These are phyloP conservation scores for Notarius lentiginosus DNA, from an alignment of 2,113 vertebrate species.

Conservation along the genomic window DNA sequence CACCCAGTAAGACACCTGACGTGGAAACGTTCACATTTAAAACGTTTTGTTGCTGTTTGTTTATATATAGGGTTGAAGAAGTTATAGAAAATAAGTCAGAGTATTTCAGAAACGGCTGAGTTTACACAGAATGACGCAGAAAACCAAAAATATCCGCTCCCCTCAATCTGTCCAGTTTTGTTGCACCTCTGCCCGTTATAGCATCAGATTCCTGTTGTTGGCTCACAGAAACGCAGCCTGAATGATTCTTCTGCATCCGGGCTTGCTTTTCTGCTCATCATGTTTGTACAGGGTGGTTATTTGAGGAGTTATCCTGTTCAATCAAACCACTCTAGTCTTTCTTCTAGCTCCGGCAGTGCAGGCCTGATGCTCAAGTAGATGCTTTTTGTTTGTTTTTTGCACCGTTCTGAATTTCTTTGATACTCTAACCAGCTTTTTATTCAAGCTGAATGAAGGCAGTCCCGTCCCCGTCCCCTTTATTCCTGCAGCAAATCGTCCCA, in stretches of 20 bases:
- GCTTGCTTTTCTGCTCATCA: not conserved
- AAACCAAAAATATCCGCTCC: not conserved
- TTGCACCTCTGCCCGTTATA: no score
- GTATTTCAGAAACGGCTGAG: not conserved
- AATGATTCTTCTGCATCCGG: not conserved
- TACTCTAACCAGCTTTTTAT: not conserved
- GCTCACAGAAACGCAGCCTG: no score
- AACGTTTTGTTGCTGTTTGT: not conserved
- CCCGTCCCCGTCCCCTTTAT: rapidly evolving
- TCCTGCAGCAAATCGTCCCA: not conserved
- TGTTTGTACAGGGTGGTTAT: not conserved
- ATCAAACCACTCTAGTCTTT: no score
- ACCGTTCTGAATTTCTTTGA: not conserved
- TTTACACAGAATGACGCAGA: not conserved
- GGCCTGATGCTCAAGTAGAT: not conserved
- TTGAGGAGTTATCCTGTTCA: not conserved
- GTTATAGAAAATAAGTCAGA: no score
- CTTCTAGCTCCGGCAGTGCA: not conserved
- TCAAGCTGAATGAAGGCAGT: not conserved
- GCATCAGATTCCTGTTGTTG: no score
- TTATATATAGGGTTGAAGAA: not conserved
- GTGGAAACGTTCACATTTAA: not conserved
- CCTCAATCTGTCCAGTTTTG: no score
- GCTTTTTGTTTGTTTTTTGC: not conserved
- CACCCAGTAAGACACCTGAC: not conserved